A percentile compares a stretch with the other conserved stretches of the same genome.
Conservation (phyloP, 2,113 vertebrate species). For the Tachycineta bicolor region DNA sequence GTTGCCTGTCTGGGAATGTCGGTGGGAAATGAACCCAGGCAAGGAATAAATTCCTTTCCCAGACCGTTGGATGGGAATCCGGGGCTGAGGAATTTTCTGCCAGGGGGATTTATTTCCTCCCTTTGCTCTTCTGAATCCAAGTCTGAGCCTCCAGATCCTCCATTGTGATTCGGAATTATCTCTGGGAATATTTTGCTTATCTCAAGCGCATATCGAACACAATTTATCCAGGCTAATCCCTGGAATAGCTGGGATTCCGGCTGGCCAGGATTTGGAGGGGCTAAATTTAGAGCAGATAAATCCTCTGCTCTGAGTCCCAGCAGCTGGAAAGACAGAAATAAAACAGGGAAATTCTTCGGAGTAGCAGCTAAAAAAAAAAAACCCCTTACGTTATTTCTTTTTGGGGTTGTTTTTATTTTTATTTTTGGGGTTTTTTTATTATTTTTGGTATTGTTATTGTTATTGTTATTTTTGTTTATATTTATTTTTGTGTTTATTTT, state of each 20-base stretch:
- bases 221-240: background rate
- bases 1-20: background rate
- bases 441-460: too few species aligned
- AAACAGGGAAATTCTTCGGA: background rate
- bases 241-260: conserved; percentile 29
- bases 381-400: background rate
- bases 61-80: background rate
- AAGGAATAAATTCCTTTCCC: background rate
- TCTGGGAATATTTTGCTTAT: background rate
- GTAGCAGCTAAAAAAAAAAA: background rate
- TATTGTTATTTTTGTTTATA: too few species aligned
- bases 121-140: background rate
- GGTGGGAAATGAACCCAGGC: background rate
- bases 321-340: conserved; percentile 40
- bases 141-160: background rate
- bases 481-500: too few species aligned
- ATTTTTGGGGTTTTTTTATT: too few species aligned
- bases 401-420: too few species aligned
- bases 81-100: background rate
- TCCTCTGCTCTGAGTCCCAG: background rate
- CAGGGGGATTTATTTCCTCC: background rate
- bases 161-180: background rate
- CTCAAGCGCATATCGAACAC: background rate
- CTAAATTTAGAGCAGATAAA: conserved; percentile 44
- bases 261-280: background rate